These are phyloP conservation scores for Epizoanthus fatuus DNA, from an alignment of 92 coral and sea anemone genomes.

Conservation along the genomic window DNA sequence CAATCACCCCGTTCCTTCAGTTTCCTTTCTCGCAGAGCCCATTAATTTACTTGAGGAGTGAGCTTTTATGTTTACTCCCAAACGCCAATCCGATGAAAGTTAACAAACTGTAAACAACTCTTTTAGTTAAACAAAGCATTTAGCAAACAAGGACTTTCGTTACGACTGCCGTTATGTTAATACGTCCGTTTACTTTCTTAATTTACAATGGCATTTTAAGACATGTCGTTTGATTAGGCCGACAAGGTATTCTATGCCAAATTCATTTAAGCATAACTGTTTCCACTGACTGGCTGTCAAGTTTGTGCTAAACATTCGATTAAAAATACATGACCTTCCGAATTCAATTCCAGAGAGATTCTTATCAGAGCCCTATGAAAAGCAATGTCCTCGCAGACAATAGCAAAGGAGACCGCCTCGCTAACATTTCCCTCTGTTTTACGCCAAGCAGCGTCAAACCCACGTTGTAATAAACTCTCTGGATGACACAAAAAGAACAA, in stretches of 20 bases:
- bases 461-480: not conserved
- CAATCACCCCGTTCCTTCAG: not conserved
- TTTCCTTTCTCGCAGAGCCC: not conserved
- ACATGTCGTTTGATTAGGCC: constrained; percentile 28
- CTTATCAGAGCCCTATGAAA: constrained; percentile 52
- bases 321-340: constrained; percentile 58
- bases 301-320: constrained; percentile 32
- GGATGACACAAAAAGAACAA: not conserved
- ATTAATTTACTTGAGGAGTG: not conserved
- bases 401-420: constrained; percentile 43
- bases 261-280: constrained; percentile 27
- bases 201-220: constrained; percentile 60
- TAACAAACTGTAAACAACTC: not conserved
- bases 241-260: not conserved
- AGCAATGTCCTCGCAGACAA: constrained; percentile 45
- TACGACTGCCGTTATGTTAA: constrained; percentile 75
- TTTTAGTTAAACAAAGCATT: constrained; percentile 17
- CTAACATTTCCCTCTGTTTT: not conserved
- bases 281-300: constrained; percentile 21
- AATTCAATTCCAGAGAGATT: constrained; percentile 72
- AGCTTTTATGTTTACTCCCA: not conserved
- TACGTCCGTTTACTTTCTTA: constrained; percentile 70
- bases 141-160: constrained; percentile 26
- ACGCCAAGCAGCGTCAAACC: not conserved
- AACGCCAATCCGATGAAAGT: not conserved